These are phyloP conservation scores for Strongylocentrotus purpuratus DNA, from an alignment of 35 echinoderm and acorn worm species.

Conservation along the genomic window DNA sequence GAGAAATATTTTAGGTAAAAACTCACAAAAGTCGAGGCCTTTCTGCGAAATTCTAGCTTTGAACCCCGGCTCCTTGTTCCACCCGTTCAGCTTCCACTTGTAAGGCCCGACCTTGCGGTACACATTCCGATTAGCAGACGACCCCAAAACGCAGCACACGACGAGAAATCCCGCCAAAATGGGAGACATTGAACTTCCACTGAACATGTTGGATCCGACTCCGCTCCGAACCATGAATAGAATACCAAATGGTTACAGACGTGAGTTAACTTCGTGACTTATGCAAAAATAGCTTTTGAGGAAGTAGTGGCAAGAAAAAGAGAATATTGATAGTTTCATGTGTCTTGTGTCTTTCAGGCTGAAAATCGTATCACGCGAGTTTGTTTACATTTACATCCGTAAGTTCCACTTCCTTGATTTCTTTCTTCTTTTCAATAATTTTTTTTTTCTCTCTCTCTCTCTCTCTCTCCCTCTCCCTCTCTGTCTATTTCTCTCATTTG, in stretches of 20 bases:
- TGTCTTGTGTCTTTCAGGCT: too few species aligned
- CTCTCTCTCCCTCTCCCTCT: not conserved
- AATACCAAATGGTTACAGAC: not conserved
- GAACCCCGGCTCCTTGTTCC: conserved; percentile 33
- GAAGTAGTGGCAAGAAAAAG: not conserved
- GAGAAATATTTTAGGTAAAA: not conserved
- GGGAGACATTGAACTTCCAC: not conserved
- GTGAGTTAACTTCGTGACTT: not conserved
- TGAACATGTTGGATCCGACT: not conserved
- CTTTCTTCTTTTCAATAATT: too few species aligned
- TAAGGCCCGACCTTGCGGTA: not conserved
- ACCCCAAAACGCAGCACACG: not conserved
- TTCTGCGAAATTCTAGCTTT: conserved; percentile 23
- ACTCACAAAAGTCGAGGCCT: conserved; percentile 35
- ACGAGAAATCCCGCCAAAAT: not conserved
- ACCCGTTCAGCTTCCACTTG: not conserved
- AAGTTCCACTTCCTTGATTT: too few species aligned
- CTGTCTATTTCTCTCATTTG: not conserved
- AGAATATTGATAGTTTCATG: too few species aligned
- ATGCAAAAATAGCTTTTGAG: not conserved
- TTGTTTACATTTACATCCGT: too few species aligned
- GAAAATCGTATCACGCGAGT: not conserved
- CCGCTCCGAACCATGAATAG: not conserved
- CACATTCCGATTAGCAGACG: not conserved
- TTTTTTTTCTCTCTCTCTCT: not conserved